phyloP scores from a whole-genome alignment of 2,888 invertebrate genomes.

The Caenorhabditis plicata region DNA sequence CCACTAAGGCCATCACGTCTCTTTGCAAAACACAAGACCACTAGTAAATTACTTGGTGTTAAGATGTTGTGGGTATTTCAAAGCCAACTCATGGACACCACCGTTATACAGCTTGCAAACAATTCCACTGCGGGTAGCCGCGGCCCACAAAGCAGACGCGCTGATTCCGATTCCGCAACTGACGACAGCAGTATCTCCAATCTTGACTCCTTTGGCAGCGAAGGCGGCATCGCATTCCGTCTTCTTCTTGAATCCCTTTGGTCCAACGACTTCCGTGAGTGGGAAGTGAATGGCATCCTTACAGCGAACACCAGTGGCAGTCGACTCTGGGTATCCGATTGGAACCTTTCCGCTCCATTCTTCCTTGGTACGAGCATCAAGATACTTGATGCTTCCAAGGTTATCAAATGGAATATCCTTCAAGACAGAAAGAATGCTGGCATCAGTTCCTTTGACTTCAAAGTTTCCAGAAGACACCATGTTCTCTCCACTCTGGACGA shows the following conservation, averaged over 20 bases:
- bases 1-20: no score
- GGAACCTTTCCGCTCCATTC: slow-evolving; percentile 29
- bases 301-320: slow-evolving; percentile 7
- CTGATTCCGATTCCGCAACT: slow-evolving; percentile 21
- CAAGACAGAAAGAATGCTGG: slow-evolving; percentile 10
- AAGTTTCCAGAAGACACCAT: slow-evolving; percentile 29
- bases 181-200: slow-evolving; percentile 22
- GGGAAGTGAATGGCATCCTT: slow-evolving; percentile 30
- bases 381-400: slow-evolving; percentile 22
- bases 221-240: slow-evolving; percentile 27
- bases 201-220: slow-evolving; percentile 25
- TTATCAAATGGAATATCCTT: slow-evolving; percentile 28
- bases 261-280: slow-evolving; percentile 18
- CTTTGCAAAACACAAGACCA: no score
- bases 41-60: slow-evolving; percentile 22
- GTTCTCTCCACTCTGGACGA: slow-evolving; percentile 23
- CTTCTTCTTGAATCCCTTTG: slow-evolving; percentile 39
- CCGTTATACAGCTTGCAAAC: slow-evolving; percentile 26
- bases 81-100: slow-evolving; percentile 26
- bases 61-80: slow-evolving; percentile 25
- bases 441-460: slow-evolving; percentile 17
- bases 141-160: slow-evolving; percentile 25
- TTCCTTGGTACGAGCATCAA: slow-evolving; percentile 25
- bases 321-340: slow-evolving; percentile 25
- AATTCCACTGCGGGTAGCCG: slow-evolving; percentile 23